Conservation (phyloP, 2,113 vertebrate genomes). For the Paralichthys olivaceus region DNA sequence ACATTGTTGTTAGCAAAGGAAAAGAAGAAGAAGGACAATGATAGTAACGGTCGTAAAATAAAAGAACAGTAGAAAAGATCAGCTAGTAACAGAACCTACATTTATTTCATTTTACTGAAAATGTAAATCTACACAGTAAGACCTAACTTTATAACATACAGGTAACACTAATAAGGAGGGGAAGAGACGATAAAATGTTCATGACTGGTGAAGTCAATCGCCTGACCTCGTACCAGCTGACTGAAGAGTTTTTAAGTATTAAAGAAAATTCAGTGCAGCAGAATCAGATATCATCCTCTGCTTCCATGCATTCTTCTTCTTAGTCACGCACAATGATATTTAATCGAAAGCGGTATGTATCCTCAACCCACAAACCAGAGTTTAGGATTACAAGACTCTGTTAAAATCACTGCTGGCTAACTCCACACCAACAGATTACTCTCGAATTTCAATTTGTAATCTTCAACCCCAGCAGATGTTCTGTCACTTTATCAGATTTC, state of each 20-base stretch:
- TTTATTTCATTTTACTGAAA: too few relatives aligned
- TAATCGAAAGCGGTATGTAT: not conserved
- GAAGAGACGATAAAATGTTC: not conserved
- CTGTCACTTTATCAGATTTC: not conserved
- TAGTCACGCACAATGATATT: not conserved
- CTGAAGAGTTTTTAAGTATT: too few relatives aligned
- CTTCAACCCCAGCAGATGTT: not conserved
- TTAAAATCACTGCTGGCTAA: not conserved
- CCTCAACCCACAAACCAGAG: not conserved
- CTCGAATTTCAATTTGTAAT: not conserved
- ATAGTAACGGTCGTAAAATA: too few relatives aligned
- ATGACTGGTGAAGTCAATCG: not conserved
- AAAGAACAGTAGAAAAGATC: too few relatives aligned
- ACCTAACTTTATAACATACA: too few relatives aligned
- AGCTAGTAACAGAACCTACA: too few relatives aligned
- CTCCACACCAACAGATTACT: not conserved
- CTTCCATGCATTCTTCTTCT: not conserved
- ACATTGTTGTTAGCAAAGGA: too few relatives aligned
- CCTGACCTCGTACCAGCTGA: too few relatives aligned
- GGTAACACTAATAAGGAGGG: not conserved
- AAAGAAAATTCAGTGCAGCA: not conserved
- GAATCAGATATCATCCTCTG: not conserved
- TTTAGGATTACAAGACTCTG: not conserved
- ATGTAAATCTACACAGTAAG: too few relatives aligned
- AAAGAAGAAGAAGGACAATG: too few relatives aligned